Evolutionary conservation across 2,888 invertebrate species (phyloP).

Genomic region (Hyppa rectilinea): DNA sequence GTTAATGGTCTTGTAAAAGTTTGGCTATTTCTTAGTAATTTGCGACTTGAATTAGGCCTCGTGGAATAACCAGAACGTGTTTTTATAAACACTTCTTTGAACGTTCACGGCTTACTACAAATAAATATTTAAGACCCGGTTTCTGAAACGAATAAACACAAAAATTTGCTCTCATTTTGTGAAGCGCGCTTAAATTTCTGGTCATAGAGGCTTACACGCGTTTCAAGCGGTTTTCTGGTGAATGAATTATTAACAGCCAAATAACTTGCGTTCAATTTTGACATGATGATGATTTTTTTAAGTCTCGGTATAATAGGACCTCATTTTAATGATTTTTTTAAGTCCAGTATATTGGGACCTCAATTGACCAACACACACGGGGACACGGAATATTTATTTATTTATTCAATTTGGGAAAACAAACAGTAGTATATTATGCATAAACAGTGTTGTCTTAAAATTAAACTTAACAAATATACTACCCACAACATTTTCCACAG

Average conservation of each 20-base stretch:
- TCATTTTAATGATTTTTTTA: no score
- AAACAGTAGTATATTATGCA: no score
- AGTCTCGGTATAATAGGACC: no score
- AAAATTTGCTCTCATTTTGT: not conserved
- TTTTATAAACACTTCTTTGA: not conserved
- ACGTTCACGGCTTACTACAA: not conserved
- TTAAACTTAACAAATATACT: no score
- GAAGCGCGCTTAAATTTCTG: not conserved
- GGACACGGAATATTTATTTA: no score
- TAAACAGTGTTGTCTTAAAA: no score
- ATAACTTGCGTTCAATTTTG: not conserved
- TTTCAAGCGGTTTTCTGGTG: no score
- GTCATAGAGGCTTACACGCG: no score
- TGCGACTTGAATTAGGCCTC: not conserved
- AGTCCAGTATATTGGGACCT: no score
- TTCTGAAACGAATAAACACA: not conserved
- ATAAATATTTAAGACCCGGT: not conserved
- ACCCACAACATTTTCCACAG: no score
- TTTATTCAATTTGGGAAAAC: no score
- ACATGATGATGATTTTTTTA: not conserved
- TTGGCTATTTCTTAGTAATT: not conserved
- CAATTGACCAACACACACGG: no score
- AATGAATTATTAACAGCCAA: not conserved
- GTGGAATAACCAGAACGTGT: not conserved
- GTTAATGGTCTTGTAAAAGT: conserved; percentile 23